Percentiles rank a stretch among this genome's conserved stretches.
Conservation (phyloP, 2,797 vertebrate genomes). For the Remorina albescens region DNA sequence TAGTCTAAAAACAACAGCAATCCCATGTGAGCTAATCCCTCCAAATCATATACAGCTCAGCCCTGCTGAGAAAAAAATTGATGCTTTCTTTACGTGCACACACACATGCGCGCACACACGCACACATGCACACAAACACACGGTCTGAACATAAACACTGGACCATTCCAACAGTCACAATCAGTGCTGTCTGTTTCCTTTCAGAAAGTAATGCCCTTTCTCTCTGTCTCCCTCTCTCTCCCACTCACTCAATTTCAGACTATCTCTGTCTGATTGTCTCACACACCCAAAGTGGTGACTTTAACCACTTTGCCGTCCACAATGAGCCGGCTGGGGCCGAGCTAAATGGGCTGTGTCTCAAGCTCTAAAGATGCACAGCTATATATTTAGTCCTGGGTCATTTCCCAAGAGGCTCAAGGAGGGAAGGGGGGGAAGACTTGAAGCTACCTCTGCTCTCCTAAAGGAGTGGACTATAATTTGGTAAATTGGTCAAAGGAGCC, state of each 20-base stretch:
- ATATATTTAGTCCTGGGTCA: constrained; percentile 75
- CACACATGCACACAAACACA: not conserved
- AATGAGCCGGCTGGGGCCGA: constrained; percentile 36
- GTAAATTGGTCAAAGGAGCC: constrained; percentile 61
- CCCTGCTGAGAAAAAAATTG: not conserved
- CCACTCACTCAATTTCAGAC: no score
- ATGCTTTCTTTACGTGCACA: not conserved
- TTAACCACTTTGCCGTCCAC: constrained; percentile 48
- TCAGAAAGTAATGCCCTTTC: not conserved
- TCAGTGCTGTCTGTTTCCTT: constrained; percentile 16
- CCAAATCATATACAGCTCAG: not conserved
- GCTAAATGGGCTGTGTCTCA: constrained; percentile 60
- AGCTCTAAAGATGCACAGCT: constrained; percentile 51
- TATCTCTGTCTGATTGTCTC: constrained; percentile 29
- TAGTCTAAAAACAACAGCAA: constrained; percentile 1
- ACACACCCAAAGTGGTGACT: constrained; percentile 54
- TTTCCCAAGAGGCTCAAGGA: constrained; percentile 54
- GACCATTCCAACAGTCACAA: constrained; percentile 22
- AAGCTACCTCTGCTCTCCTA: constrained; percentile 54
- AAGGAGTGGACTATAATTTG: constrained; percentile 62
- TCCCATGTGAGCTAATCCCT: constrained; percentile 8
- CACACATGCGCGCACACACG: no score
- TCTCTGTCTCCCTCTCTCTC: constrained; percentile 21
- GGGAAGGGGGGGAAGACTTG: constrained; percentile 55
- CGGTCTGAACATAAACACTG: constrained; percentile 22